Base-by-base conservation (phyloP, 1,140 invertebrate genomes). In the Cyclargus thomasi region DNA sequence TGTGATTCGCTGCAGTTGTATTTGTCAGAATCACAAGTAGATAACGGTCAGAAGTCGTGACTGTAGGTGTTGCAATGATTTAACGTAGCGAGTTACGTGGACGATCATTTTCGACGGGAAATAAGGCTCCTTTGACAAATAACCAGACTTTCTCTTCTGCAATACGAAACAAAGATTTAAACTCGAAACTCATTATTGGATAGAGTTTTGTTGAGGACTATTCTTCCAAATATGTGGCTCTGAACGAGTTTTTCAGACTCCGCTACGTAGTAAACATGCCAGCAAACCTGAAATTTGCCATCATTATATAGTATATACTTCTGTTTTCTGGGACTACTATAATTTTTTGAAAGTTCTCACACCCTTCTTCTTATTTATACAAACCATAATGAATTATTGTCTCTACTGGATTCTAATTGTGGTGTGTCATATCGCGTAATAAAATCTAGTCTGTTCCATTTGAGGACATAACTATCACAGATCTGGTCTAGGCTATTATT, bases 31-130 rank as follows among this genome's bases (percentile, higher is more conserved):
- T 69, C 63, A 62, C 55, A 69, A 68, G 63, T 57, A 55, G 65
- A 14, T 70, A 70, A 70, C 69, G 69, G 69, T 64, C 62, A 63
- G 63, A 36, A 63, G 59, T 70, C 68, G 68, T 70, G 68, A 70
- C 68, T 55, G 11, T 4, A 23, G 39, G 35, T 70, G 69, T 67
- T 62, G 65, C 65, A 70, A 70, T 62, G 55, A 59, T 59, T 21
- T 20, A 21, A 21, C 55, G 14, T 20, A 17, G 55, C 20, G 14
- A 55, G 53, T 59, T 21, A 21, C 55, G 55, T 59, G 55, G 55
- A 59, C 55, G 20, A 59, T 55, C n/a, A 17, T 59, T 47, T 47
- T 47, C 39, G 10, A 47, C 5, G 29, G 39, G 14, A 47, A 47
- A 47, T 47, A 47, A 47, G 14, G 39, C 39, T 47, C 10, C 39